Evolutionary conservation across 64 coral and sea anemone species (phyloP), one percentile per base, ranked within the genome.

Genomic region (Platygyra sinensis): DNA sequence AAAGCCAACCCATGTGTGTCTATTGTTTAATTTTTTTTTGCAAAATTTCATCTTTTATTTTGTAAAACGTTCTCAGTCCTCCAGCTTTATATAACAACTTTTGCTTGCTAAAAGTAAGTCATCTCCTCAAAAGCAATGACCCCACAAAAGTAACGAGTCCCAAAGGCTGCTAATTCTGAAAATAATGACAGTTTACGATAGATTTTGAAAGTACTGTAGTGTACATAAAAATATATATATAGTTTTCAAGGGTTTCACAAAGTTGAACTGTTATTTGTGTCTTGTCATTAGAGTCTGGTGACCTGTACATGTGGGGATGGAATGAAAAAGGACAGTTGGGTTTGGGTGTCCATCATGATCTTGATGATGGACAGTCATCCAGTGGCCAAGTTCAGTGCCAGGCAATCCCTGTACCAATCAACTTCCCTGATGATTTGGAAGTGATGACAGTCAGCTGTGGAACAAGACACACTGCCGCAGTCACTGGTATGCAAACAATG

Each of bases 251-350:
- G 39, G 27, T 86, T 29, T 63, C 14, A 65, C 10, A 65, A 10
- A 8, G 28, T 31, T 86, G 63, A 62, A 32, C 72, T 72, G 13
- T 17, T 0, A n/a, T 33, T 72, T 32, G 24, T 60, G 27, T 72
- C 8, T 71, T 57, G n/a, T 27, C 59, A 14, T 28, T 51, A 96
- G 94, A 95, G 20, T 81, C 49, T 91, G 96, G 93, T 75, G 96
- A 98, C 85, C 75, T 98, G 1, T 98, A 98, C 75, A 90, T 73
- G 54, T 98, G 96, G 97, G 97, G 97, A 62, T 99, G 97, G 97
- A 99, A 99, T 6, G 90, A 99, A 64, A 88, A 79, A 80, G 97
- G 97, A 51, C 97, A 99, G 60, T 72, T 95, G 36, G 97, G 97
- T 60, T 77, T 93, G 77, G 64, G 86, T 29, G 54, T 73, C 54